A percentile compares a stretch with the other conserved stretches of the same genome.
Evolutionary conservation across 2,797 vertebrate genomes (phyloP).

Genomic region (Xiphorhynchus erythropygius): DNA sequence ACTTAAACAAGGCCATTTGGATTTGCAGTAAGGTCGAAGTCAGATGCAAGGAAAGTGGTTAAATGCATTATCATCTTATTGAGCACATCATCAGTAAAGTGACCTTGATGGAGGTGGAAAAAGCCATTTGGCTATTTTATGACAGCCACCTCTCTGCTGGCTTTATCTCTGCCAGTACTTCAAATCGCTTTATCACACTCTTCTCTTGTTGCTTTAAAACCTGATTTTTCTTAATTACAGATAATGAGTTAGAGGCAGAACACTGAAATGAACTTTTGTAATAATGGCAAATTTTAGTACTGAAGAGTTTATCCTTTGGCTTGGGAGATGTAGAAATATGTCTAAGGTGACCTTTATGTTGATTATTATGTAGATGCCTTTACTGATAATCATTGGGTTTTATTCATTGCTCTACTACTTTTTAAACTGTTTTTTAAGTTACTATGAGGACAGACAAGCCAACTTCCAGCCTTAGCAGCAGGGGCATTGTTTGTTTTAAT

Average conservation of each 20-base stretch:
- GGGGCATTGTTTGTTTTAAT: conserved; percentile 55
- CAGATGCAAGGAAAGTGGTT: conserved; percentile 74
- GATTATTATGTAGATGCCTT: conserved; percentile 42
- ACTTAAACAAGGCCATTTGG: conserved; percentile 79
- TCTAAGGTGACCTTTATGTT: conserved; percentile 36
- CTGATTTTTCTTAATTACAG: conserved; percentile 52
- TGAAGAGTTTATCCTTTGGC: background rate
- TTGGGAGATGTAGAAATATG: conserved; percentile 2
- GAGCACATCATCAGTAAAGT: conserved; percentile 78
- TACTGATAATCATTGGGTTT: conserved; percentile 40
- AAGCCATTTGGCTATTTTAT: conserved; percentile 84
- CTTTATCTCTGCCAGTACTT: conserved; percentile 76
- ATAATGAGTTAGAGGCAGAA: conserved; percentile 34
- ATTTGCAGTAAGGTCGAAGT: conserved; percentile 77
- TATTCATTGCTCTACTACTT: conserved; percentile 38
- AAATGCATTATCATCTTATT: conserved; percentile 76
- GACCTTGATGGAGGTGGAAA: conserved; percentile 85
- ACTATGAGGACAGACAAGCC: conserved; percentile 7
- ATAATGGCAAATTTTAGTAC: conserved; percentile 9
- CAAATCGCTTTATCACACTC: conserved; percentile 39
- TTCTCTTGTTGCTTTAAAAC: conserved; percentile 74
- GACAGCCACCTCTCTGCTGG: conserved; percentile 74
- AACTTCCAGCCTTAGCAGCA: conserved; percentile 44
- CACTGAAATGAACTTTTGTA: background rate
- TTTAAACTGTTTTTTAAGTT: conserved; percentile 56